These are phyloP conservation scores for Xiphophorus maculatus DNA, from an alignment of 2,113 vertebrate species.

Conservation along the genomic window DNA sequence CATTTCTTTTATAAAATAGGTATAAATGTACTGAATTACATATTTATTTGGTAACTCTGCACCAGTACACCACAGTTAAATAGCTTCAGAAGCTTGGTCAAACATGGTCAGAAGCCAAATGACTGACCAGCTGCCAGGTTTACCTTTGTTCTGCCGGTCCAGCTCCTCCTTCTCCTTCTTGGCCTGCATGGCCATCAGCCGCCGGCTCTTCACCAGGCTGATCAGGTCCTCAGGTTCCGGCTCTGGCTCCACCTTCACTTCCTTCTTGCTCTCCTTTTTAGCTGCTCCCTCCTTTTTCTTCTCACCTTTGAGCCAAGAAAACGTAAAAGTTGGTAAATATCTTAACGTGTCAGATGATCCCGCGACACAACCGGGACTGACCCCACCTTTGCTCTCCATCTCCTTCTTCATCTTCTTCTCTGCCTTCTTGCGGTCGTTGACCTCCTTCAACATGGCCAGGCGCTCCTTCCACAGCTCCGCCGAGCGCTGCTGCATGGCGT, in stretches of 20 bases:
- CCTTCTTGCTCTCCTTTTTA: conserved; percentile 76
- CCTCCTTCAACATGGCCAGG: conserved; percentile 90
- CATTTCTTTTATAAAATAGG: too few relatives aligned
- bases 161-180: conserved; percentile 94
- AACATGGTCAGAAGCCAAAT: too few relatives aligned
- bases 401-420: conserved; percentile 91
- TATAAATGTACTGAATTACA: too few relatives aligned
- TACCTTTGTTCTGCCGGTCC: conserved; percentile 92
- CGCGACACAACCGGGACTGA: background rate
- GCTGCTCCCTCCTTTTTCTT: conserved; percentile 77
- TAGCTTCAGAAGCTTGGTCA: too few relatives aligned
- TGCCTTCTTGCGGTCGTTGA: conserved; percentile 91
- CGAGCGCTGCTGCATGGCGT: conserved; percentile 88
- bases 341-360: background rate
- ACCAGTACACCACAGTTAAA: too few relatives aligned
- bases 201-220: conserved; percentile 92
- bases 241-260: conserved; percentile 74
- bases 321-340: background rate
- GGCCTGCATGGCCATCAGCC: conserved; percentile 90
- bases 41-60: too few relatives aligned
- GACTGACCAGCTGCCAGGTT: conserved; percentile 10
- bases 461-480: conserved; percentile 96
- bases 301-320: conserved; percentile 54
- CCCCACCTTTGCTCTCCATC: conserved; percentile 85
- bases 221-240: conserved; percentile 90